These are phyloP conservation scores for Plebejus melissa DNA, from an alignment of 2,888 invertebrate genomes.

Conservation along the genomic window DNA sequence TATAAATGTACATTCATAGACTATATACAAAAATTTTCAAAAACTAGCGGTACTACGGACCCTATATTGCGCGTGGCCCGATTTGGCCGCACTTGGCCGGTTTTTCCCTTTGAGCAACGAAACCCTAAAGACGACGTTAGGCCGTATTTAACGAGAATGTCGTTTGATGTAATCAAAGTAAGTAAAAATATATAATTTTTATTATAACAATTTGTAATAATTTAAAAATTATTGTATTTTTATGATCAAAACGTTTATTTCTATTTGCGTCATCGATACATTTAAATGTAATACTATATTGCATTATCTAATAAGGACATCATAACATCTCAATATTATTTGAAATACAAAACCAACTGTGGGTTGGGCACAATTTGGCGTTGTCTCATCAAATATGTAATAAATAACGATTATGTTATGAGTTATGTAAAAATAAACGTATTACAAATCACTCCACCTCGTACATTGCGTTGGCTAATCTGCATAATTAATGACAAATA, in stretches of 20 bases:
- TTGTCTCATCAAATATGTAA: slow-evolving; percentile 7
- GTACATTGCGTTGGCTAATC: slow-evolving; percentile 10
- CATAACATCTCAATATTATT: not conserved
- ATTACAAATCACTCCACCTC: slow-evolving; percentile 6
- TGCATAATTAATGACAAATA: slow-evolving; percentile 16
- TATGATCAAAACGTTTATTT: no score
- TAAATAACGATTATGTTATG: slow-evolving; percentile 21
- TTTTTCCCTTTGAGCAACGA: no score
- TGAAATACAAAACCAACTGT: slow-evolving; percentile 26
- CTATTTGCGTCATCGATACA: not conserved
- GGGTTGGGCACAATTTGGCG: slow-evolving; percentile 16
- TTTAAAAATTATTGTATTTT: no score
- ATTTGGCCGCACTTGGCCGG: no score
- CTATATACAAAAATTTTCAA: no score
- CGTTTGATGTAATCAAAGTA: not conserved
- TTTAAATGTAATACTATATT: slow-evolving; percentile 16
- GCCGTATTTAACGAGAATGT: no score
- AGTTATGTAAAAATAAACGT: slow-evolving; percentile 21
- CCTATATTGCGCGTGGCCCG: no score
- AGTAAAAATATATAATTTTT: not conserved
- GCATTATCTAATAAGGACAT: slow-evolving; percentile 14
- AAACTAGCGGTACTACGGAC: no score
- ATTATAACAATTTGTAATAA: no score
- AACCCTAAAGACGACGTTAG: no score
- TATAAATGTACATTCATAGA: no score